phyloP scores from a whole-genome alignment of 2,888 invertebrate species.

The Anaspis maculata region DNA sequence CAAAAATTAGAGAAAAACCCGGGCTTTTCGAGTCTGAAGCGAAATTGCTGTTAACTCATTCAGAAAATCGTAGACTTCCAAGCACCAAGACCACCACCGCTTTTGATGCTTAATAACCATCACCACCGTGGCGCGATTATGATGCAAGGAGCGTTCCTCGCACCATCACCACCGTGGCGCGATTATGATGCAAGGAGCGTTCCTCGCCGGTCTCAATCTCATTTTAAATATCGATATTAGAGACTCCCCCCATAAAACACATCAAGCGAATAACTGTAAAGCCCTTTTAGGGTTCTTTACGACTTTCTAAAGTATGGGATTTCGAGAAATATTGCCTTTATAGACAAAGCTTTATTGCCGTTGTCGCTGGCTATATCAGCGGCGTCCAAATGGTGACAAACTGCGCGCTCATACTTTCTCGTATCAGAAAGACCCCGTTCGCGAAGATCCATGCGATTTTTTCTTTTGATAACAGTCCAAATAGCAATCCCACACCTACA shows the following conservation, averaged over 20 bases:
- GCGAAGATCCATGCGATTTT: slow-evolving; percentile 9
- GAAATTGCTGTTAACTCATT: no score
- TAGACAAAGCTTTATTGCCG: slow-evolving; percentile 42
- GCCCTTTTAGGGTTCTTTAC: slow-evolving; percentile 39
- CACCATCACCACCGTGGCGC: no score
- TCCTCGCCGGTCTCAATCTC: slow-evolving; percentile 28
- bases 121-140: no score
- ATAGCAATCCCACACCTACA: no score
- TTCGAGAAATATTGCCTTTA: slow-evolving; percentile 39
- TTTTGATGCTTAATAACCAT: no score
- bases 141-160: slow-evolving; percentile 23
- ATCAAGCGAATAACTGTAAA: slow-evolving; percentile 36
- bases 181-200: slow-evolving; percentile 25
- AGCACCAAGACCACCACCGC: no score
- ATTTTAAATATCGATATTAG: slow-evolving; percentile 35
- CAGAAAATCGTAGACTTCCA: no score
- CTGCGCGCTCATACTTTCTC: slow-evolving; percentile 34
- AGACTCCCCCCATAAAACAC: slow-evolving; percentile 31
- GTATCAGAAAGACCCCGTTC: slow-evolving; percentile 27
- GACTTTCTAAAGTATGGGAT: slow-evolving; percentile 42
- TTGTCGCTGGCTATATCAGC: slow-evolving; percentile 29
- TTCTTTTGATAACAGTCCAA: background rate
- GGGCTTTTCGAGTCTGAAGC: no score
- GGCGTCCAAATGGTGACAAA: slow-evolving; percentile 38
- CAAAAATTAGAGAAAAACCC: no score